Evolutionary conservation across 2,888 invertebrate genomes (phyloP), one percentile per base, ranked within the genome.

Genomic region (Heliconius charithonia): DNA sequence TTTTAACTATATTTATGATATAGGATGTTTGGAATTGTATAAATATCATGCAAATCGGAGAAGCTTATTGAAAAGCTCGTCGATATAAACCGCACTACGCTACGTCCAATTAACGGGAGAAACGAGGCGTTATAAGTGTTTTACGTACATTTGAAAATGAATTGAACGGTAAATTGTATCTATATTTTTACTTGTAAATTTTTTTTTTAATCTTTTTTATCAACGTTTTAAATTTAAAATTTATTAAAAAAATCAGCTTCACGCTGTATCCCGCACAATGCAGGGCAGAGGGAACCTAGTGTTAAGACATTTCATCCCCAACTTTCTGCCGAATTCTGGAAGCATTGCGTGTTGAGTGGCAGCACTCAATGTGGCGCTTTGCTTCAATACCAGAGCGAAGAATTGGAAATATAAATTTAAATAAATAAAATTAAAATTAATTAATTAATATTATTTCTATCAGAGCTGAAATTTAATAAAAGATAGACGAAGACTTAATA

Each of bases 51-150:
- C 72, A 72, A 72, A 75, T 66, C 29, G 37, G 41, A 67, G 56
- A 51, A n/a, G 51, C 66, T 66, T 32, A 72, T 72, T 37, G 72
- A 69, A 77, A 78, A 70, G 51, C 63, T 75, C 75, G 56, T 75
- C 59, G 75, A 67, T 80, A 73, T 77, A 67, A 51, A 79, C 71
- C 66, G 59, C 63, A 75, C 56, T 76, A 67, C 73, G 83, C 72
- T 76, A 67, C 73, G 83, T 84, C 84, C 88, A 87, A 87, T 89
- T 89, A 88, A 87, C 82, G 80, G 84, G 81, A 85, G 81, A 83
- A 85, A 74, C 79, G 79, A 83, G 70, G 73, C 83, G 81, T 69
- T 82, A 82, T 78, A 81, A 81, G 73, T 62, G 77, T 59, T 59
- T 56, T 32, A 32, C 59, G 22, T 71, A 73, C 78, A 77, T 81